Conservation (phyloP, 1,140 invertebrate genomes). For the Acromyrmex echinatior region DNA sequence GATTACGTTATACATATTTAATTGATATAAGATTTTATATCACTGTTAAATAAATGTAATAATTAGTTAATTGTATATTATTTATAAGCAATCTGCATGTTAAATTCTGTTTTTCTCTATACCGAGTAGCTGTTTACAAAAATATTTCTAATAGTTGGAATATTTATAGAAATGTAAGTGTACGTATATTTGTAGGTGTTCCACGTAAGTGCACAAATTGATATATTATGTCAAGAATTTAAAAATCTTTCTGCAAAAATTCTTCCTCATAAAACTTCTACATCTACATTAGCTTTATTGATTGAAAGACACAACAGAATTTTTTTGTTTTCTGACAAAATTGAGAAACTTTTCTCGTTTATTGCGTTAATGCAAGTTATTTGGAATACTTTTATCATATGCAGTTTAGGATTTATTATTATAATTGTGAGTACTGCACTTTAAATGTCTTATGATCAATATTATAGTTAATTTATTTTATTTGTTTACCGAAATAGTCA, state of each 20-base stretch:
- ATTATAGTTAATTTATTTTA: too few relatives aligned
- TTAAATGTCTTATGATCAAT: background rate
- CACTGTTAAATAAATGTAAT: background rate
- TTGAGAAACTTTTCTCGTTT: slow-evolving; percentile 35
- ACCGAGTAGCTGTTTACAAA: background rate
- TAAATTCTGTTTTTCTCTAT: background rate
- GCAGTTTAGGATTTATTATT: slow-evolving; percentile 21
- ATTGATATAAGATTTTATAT: background rate
- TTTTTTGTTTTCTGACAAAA: slow-evolving; percentile 19
- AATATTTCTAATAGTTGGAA: slow-evolving; percentile 1
- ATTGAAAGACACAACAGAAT: slow-evolving; percentile 39
- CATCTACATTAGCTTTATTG: background rate
- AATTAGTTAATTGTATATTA: background rate
- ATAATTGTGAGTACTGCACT: slow-evolving; percentile 12
- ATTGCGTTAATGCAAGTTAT: slow-evolving; percentile 38
- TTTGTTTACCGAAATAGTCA: too few relatives aligned
- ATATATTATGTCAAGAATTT: slow-evolving; percentile 54
- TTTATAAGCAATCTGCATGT: background rate
- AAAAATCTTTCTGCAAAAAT: background rate
- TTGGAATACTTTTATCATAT: slow-evolving; percentile 23
- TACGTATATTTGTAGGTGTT: slow-evolving; percentile 47
- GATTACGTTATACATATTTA: background rate
- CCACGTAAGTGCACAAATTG: slow-evolving; percentile 61
- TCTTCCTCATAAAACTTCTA: background rate
- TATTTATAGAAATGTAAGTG: background rate